A percentile compares a stretch with the other conserved stretches of the same genome.
These are phyloP conservation scores for Nasonovia ribisnigri DNA, from an alignment of 2,888 invertebrate species.

Conservation along the genomic window DNA sequence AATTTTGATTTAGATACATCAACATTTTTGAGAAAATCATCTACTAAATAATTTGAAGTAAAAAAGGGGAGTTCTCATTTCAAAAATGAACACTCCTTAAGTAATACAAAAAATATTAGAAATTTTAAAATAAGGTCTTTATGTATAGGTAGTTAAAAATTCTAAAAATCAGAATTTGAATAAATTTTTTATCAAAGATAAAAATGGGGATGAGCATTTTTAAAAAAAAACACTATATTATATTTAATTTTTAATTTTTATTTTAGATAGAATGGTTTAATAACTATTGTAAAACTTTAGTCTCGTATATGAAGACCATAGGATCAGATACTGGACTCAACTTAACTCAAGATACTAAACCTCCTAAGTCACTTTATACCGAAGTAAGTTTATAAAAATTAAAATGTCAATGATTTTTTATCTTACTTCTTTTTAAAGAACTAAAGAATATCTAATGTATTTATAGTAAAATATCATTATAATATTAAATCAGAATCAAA, in stretches of 20 bases:
- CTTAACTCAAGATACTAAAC: slow-evolving; percentile 87
- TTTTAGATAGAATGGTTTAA: slow-evolving; percentile 83
- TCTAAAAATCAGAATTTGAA: no score
- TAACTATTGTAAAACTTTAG: slow-evolving; percentile 86
- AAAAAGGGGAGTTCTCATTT: no score
- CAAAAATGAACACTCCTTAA: no score
- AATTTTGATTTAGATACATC: no score
- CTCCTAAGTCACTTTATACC: slow-evolving; percentile 92
- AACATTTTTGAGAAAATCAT: no score
- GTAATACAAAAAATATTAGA: no score
- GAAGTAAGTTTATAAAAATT: slow-evolving; percentile 76
- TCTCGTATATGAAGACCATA: slow-evolving; percentile 90
- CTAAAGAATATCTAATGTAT: not conserved
- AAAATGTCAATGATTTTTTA: not conserved
- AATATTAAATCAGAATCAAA: not conserved
- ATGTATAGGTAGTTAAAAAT: no score
- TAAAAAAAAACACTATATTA: no score
- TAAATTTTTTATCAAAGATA: no score
- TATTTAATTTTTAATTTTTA: not conserved
- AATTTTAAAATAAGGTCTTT: no score
- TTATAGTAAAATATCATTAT: not conserved
- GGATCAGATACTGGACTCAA: slow-evolving; percentile 87
- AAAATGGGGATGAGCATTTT: no score
- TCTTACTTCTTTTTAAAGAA: not conserved
- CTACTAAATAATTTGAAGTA: no score